phyloP scores from a whole-genome alignment of 2,113 vertebrate genomes.

The Passer montanus region DNA sequence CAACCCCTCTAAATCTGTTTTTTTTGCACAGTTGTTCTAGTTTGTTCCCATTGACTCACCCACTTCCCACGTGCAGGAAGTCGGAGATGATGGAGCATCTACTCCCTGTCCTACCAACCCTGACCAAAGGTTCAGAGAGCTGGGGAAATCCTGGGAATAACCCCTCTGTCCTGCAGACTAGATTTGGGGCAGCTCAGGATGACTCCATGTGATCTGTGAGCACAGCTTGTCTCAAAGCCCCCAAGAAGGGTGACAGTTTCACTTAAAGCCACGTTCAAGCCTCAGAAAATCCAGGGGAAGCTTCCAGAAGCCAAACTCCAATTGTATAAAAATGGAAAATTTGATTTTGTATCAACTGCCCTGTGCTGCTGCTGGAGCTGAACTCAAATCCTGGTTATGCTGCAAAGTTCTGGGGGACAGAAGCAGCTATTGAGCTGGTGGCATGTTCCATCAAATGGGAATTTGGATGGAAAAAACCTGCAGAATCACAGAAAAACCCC shows the following conservation, averaged over 20 bases:
- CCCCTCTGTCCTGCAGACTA: background rate
- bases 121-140: background rate
- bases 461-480: accelerated
- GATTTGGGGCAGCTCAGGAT: background rate
- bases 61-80: accelerated
- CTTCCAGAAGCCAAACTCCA: background rate
- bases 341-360: background rate
- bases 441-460: accelerated
- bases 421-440: accelerated
- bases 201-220: background rate
- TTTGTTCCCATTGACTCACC: background rate
- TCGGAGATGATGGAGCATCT: background rate
- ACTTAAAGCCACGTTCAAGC: background rate
- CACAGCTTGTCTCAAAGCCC: background rate
- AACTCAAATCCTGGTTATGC: background rate
- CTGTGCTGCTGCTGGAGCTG: background rate
- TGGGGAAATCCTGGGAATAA: background rate
- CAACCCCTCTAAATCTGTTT: background rate
- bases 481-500: background rate
- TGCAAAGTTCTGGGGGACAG: background rate
- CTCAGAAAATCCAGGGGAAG: background rate
- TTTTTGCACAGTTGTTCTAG: too few species aligned
- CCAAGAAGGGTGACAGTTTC: background rate
- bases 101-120: background rate
- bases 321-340: background rate